Evolutionary conservation across 2,888 invertebrate species (phyloP).

Genomic region (Liopterus haemorrhoidalis): DNA sequence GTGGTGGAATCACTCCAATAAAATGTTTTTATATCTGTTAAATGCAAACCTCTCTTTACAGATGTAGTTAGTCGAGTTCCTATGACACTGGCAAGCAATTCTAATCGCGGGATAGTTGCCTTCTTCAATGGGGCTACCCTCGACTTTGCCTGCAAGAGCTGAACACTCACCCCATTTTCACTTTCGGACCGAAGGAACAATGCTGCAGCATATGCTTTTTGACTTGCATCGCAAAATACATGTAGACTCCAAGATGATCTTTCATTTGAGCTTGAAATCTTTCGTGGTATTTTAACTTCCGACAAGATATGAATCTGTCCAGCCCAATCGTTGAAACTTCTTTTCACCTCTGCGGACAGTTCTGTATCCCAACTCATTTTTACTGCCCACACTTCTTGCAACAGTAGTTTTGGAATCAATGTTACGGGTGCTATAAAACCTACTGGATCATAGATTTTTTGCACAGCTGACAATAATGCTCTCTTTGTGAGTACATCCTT

Average conservation of each 20-base stretch:
- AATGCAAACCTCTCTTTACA: slow-evolving; percentile 2
- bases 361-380: slow-evolving; percentile 16
- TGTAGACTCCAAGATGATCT: not conserved
- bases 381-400: slow-evolving; percentile 26
- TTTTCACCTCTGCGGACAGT: slow-evolving; percentile 18
- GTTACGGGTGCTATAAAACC: slow-evolving; percentile 28
- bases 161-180: slow-evolving; percentile 26
- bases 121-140: slow-evolving; percentile 33
- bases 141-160: slow-evolving; percentile 31
- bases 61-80: slow-evolving; percentile 28
- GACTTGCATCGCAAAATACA: not conserved
- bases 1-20: slow-evolving; percentile 34
- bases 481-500: slow-evolving; percentile 5
- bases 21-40: slow-evolving; percentile 14
- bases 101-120: slow-evolving; percentile 34
- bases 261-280: not conserved
- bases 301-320: slow-evolving; percentile 1
- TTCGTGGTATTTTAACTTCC: slow-evolving; percentile 4
- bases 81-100: slow-evolving; percentile 34
- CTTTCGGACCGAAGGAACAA: not conserved
- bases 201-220: not conserved
- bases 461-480: slow-evolving; percentile 20
- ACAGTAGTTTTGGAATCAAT: slow-evolving; percentile 29
- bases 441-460: slow-evolving; percentile 30
- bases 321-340: slow-evolving; percentile 26